These are phyloP conservation scores for Chymomyza costata DNA, from an alignment of 1,140 invertebrate genomes.

Conservation along the genomic window DNA sequence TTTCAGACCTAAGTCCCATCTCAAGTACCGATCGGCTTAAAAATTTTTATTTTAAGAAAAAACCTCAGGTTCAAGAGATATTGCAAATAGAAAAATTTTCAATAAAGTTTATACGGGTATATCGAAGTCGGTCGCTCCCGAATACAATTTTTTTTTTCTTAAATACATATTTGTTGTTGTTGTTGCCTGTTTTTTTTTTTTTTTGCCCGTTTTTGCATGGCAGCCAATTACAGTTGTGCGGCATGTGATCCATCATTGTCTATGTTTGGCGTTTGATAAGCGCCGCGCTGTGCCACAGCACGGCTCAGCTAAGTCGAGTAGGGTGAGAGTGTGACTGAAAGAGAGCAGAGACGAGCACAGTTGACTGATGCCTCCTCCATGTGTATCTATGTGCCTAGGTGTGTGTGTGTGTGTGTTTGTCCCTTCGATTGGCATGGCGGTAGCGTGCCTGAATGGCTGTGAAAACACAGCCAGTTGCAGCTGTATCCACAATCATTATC, in stretches of 20 bases:
- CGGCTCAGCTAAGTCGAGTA: conserved; percentile 44
- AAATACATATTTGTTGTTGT: neutral
- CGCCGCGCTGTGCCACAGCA: conserved; percentile 13
- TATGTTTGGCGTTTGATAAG: conserved; percentile 72
- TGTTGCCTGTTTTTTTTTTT: conserved; percentile 2
- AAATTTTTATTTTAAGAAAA: too few relatives aligned
- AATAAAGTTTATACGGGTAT: too few relatives aligned
- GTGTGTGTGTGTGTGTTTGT: conserved; percentile 39
- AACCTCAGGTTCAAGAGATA: too few relatives aligned
- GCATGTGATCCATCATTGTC: conserved; percentile 71
- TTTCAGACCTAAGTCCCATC: too few relatives aligned
- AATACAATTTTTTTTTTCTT: neutral
- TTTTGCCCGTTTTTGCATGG: conserved; percentile 24
- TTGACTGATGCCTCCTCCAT: neutral
- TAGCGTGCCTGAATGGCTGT: conserved; percentile 72
- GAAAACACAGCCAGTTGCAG: conserved; percentile 74
- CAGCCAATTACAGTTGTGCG: conserved; percentile 49
- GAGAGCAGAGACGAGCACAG: conserved; percentile 48
- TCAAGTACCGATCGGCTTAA: too few relatives aligned
- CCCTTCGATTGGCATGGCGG: conserved; percentile 65
- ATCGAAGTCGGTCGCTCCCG: too few relatives aligned
- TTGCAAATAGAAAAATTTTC: too few relatives aligned
- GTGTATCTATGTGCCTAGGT: conserved; percentile 6
- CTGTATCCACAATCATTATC: conserved; percentile 75
- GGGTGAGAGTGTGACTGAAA: too few relatives aligned